Conservation (phyloP, 1,140 invertebrate species). For the Cotesia glomerata region DNA sequence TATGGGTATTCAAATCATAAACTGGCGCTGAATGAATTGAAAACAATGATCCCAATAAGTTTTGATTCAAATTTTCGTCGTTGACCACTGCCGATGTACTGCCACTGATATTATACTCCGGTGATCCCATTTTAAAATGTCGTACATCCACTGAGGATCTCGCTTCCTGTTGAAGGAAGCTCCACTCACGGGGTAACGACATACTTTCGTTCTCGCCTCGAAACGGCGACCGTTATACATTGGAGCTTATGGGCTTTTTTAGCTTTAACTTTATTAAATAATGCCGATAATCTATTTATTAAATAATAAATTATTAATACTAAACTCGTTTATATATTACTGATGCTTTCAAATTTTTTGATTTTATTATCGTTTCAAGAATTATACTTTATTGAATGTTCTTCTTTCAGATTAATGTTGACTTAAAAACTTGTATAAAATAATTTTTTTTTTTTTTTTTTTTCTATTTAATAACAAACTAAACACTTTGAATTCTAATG, state of each 20-base stretch:
- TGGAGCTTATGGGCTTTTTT: slow-evolving; percentile 52
- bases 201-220: slow-evolving; percentile 53
- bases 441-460: too few species aligned
- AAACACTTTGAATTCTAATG: too few species aligned
- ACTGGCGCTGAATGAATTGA: slow-evolving; percentile 68
- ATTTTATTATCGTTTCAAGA: background rate
- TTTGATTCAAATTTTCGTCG: slow-evolving; percentile 58
- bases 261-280: slow-evolving; percentile 9
- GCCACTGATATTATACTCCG: slow-evolving; percentile 41
- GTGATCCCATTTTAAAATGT: slow-evolving; percentile 40
- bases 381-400: background rate
- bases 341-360: background rate
- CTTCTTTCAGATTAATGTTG: background rate
- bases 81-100: slow-evolving; percentile 39
- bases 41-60: slow-evolving; percentile 63
- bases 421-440: background rate
- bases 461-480: too few species aligned
- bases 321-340: background rate
- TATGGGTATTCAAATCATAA: slow-evolving; percentile 50
- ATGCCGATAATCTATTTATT: background rate
- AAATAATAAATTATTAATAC: background rate
- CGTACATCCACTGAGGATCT: slow-evolving; percentile 59
- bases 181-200: slow-evolving; percentile 70
- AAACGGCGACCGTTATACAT: slow-evolving; percentile 60
- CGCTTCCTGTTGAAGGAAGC: slow-evolving; percentile 65